Conservation (phyloP, 2,888 invertebrate species). For the Elmis aenea region DNA sequence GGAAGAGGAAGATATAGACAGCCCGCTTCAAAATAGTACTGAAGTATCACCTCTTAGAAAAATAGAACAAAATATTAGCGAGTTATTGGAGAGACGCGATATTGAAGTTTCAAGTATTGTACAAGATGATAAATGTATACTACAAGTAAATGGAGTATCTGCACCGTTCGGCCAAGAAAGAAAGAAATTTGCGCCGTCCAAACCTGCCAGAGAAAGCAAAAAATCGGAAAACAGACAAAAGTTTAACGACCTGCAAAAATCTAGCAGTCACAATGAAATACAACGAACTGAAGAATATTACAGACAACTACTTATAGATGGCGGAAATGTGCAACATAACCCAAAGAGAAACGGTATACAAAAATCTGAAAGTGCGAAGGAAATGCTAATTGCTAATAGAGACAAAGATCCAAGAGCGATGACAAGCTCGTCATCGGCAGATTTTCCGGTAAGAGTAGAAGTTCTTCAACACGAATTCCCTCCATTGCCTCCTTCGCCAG, state of each 20-base stretch:
- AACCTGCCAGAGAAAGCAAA: constrained; percentile 31
- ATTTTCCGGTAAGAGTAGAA: constrained; percentile 60
- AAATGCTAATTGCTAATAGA: constrained; percentile 58
- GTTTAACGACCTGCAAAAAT: constrained; percentile 57
- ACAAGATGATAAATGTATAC: constrained; percentile 35
- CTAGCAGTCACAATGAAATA: constrained; percentile 59
- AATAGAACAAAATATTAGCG: constrained; percentile 69
- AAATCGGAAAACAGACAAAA: constrained; percentile 47
- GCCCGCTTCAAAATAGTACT: constrained; percentile 56
- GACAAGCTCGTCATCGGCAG: constrained; percentile 48
- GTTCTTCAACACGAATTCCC: constrained; percentile 68
- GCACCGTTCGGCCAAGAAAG: constrained; percentile 11
- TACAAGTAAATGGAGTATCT: constrained; percentile 46
- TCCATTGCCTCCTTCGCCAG: constrained; percentile 78
- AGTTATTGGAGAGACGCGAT: constrained; percentile 53
- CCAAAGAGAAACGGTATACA: constrained; percentile 61
- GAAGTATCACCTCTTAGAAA: constrained; percentile 64
- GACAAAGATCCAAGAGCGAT: constrained; percentile 34
- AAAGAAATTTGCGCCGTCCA: constrained; percentile 39
- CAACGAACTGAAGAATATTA: constrained; percentile 47
- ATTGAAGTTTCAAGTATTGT: constrained; percentile 37
- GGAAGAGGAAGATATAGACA: constrained; percentile 66
- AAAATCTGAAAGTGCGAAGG: constrained; percentile 70
- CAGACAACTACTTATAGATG: constrained; percentile 44
- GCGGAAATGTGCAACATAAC: constrained; percentile 41